phyloP scores from a whole-genome alignment of 2,113 vertebrate species.

The Hemichromis elongatus region DNA sequence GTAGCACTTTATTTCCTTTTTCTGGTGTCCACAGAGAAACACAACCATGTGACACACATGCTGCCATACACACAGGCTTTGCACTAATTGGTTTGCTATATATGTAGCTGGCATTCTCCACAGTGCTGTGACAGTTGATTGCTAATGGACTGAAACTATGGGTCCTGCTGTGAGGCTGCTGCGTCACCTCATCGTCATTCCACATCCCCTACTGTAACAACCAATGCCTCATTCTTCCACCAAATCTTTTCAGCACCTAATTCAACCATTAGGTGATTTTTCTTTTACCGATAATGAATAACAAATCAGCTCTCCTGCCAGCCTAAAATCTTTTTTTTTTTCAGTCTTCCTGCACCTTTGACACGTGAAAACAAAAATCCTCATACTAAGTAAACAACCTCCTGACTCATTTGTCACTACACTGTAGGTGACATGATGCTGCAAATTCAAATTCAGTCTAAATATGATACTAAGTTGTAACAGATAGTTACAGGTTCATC shows the following conservation, averaged over 20 bases:
- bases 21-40: neutral
- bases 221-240: neutral
- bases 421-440: neutral
- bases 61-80: neutral
- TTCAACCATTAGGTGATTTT: neutral
- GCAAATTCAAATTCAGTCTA: neutral
- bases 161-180: conserved; percentile 24
- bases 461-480: neutral
- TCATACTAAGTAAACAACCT: neutral
- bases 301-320: neutral
- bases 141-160: conserved; percentile 9
- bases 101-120: neutral
- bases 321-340: neutral
- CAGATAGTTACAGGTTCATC: neutral
- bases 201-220: neutral
- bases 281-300: neutral
- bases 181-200: conserved; percentile 7
- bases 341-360: neutral
- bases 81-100: neutral
- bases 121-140: conserved; percentile 10
- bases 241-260: neutral
- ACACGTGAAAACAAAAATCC: neutral
- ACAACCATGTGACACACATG: neutral
- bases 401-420: neutral
- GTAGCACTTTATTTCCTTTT: neutral